Conservation (phyloP, 2,113 vertebrate genomes). For the Lamprologus tigripictilis region DNA sequence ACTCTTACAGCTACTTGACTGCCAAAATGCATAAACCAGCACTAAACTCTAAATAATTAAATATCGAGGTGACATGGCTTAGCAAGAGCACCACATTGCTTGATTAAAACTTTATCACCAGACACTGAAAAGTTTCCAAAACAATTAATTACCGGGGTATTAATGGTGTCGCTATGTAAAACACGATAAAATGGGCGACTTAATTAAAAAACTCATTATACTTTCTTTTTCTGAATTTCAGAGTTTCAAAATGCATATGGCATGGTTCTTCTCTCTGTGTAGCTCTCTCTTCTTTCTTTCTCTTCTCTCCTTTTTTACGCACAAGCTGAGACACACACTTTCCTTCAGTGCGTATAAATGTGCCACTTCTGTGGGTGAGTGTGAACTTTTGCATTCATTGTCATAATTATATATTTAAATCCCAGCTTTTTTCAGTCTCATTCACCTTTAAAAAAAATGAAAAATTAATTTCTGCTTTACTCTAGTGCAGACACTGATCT, state of each 20-base stretch:
- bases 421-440: not conserved
- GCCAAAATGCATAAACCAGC: conserved; percentile 63
- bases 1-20: conserved; percentile 18
- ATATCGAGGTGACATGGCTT: conserved; percentile 32
- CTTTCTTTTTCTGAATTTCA: conserved; percentile 55
- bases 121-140: conserved; percentile 63
- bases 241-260: conserved; percentile 48
- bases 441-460: not conserved
- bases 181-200: conserved; percentile 58
- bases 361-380: not conserved
- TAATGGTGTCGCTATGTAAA: conserved; percentile 54
- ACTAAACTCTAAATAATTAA: conserved; percentile 60
- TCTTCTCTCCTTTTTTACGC: not conserved
- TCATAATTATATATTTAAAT: conserved; percentile 46
- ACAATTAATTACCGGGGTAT: conserved; percentile 69
- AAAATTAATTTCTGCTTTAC: conserved; percentile 42
- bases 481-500: not conserved
- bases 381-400: conserved; percentile 37
- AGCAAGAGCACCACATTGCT: conserved; percentile 34
- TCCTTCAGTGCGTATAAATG: not conserved
- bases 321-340: not conserved
- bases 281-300: not conserved
- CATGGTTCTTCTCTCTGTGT: not conserved
- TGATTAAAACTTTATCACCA: conserved; percentile 67
- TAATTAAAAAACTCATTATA: conserved; percentile 74